These are phyloP conservation scores for Oreocharis arfaki DNA, from an alignment of 2,113 vertebrate species.

Conservation along the genomic window DNA sequence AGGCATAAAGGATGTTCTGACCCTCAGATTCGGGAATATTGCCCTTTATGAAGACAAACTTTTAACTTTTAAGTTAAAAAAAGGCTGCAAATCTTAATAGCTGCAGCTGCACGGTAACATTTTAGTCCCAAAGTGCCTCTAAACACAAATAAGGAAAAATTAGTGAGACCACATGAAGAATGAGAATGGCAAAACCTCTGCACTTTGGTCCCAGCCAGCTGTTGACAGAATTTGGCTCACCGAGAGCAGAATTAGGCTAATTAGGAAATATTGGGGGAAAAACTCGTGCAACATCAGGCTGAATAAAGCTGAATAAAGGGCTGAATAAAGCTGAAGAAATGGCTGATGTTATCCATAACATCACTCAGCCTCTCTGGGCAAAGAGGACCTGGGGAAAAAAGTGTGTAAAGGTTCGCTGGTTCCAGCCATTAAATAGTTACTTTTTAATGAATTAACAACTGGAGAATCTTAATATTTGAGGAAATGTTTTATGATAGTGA, in stretches of 20 bases:
- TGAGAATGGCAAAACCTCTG: neutral
- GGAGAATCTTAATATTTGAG: neutral
- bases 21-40: neutral
- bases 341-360: neutral
- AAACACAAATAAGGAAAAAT: neutral
- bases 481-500: fast-evolving
- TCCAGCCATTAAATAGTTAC: neutral
- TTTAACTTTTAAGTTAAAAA: neutral
- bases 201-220: neutral
- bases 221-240: neutral
- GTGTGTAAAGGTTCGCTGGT: fast-evolving
- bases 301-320: neutral
- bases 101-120: neutral
- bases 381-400: neutral
- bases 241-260: neutral
- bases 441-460: neutral
- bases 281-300: neutral
- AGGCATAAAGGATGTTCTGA: neutral
- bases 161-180: neutral
- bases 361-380: neutral
- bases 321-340: neutral
- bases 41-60: neutral
- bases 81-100: neutral
- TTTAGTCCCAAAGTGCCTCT: neutral
- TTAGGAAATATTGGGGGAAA: neutral